These are phyloP conservation scores for Lota lota DNA, from an alignment of 2,113 vertebrate species.

Conservation along the genomic window DNA sequence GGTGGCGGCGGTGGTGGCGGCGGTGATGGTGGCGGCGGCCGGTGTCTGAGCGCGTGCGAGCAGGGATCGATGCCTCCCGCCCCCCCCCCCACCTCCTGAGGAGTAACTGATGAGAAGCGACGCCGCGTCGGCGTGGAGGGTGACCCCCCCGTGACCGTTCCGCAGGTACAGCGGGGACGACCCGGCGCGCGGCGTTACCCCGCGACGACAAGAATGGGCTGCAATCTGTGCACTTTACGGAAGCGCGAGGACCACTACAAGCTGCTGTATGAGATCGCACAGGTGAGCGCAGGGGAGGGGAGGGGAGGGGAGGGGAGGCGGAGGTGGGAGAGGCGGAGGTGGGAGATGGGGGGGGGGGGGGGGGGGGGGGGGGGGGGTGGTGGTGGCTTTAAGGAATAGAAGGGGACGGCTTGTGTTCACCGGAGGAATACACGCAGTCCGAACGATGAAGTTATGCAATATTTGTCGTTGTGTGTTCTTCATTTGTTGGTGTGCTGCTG, in stretches of 20 bases:
- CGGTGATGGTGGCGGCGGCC: too few species aligned
- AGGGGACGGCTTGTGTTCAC: too few species aligned
- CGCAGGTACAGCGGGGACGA: constrained; percentile 78
- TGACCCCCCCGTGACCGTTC: constrained; percentile 85
- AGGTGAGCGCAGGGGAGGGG: constrained; percentile 79
- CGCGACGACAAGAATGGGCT: constrained; percentile 93
- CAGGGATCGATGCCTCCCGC: constrained; percentile 49
- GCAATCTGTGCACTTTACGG: constrained; percentile 99
- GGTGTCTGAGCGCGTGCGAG: constrained; percentile 37
- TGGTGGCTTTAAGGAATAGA: too few species aligned
- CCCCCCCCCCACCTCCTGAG: constrained; percentile 71
- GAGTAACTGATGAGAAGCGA: constrained; percentile 92
- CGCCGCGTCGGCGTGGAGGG: constrained; percentile 81
- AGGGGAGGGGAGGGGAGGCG: too few species aligned
- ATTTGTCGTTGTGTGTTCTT: too few species aligned
- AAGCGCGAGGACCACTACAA: constrained; percentile 99
- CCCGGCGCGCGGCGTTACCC: constrained; percentile 74
- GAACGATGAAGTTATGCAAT: too few species aligned
- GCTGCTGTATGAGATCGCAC: constrained; percentile 99
- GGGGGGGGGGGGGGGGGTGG: too few species aligned
- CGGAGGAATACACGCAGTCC: too few species aligned
- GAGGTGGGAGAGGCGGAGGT: too few species aligned
- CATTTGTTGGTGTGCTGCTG: too few species aligned
- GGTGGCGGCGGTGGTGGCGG: too few species aligned
- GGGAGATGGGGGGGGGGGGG: too few species aligned